Evolutionary conservation across 2,888 invertebrate species (phyloP).

Genomic region (Aphidoletes aphidimyza): DNA sequence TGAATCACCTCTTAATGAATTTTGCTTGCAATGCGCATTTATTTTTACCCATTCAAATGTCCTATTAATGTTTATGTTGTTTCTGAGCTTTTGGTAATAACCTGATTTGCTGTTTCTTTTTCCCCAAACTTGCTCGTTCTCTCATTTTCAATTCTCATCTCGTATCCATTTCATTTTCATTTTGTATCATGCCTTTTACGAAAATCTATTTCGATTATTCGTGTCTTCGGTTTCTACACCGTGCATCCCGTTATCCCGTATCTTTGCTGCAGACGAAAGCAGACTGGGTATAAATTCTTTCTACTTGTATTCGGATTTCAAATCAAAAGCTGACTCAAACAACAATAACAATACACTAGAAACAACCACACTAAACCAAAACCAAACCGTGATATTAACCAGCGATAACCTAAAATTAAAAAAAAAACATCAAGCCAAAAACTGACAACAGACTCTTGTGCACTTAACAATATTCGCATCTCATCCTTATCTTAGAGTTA

Average conservation of each 20-base stretch:
- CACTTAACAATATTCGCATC: constrained; percentile 26
- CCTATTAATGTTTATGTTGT: neutral
- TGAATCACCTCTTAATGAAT: too few relatives aligned
- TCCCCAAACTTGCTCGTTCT: too few relatives aligned
- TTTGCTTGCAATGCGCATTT: neutral
- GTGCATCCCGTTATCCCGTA: neutral
- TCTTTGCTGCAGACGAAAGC: neutral
- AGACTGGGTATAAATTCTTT: neutral
- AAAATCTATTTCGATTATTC: neutral
- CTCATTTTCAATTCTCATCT: neutral
- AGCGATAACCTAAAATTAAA: constrained; percentile 16
- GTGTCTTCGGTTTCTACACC: neutral
- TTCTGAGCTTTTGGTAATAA: neutral
- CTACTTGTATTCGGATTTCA: neutral
- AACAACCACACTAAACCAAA: neutral
- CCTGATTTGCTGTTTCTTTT: neutral
- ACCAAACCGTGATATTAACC: neutral
- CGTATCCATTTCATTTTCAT: neutral
- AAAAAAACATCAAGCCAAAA: too few relatives aligned
- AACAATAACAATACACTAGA: neutral
- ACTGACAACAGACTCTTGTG: constrained; percentile 1
- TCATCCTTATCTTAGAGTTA: constrained; percentile 23
- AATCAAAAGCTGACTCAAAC: constrained; percentile 11
- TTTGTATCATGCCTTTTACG: neutral
- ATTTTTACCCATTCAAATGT: neutral